Evolutionary conservation across 2,888 invertebrate genomes (phyloP), one percentile per base, ranked within the genome.

Genomic region (Thalpophila matura): DNA sequence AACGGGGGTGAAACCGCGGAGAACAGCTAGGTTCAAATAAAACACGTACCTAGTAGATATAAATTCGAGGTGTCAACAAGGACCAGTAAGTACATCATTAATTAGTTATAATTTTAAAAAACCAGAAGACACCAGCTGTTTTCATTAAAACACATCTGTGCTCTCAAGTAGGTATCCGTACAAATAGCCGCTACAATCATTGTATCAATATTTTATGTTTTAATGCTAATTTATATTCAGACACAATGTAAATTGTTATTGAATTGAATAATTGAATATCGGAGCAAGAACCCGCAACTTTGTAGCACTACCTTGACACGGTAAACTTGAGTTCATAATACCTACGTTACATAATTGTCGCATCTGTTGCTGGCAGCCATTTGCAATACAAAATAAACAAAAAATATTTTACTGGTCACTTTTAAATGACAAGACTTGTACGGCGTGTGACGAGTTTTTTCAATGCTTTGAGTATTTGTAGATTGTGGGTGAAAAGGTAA

Each of bases 221-320:
- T n/a, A n/a, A n/a, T n/a, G n/a, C n/a, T n/a, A n/a, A n/a, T n/a
- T n/a, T n/a, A n/a, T n/a, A n/a, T n/a, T n/a, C n/a, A n/a, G n/a
- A n/a, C n/a, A n/a, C n/a, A n/a, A n/a, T n/a, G n/a, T n/a, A n/a
- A n/a, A n/a, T n/a, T n/a, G n/a, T n/a, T n/a, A n/a, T n/a, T n/a
- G n/a, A n/a, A n/a, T n/a, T n/a, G n/a, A n/a, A n/a, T 37, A 46
- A 1, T 14, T 3, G 20, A 2, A 55, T 46, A n/a, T 20, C 29
- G 45, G 70, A 56, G 46, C 69, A 78, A 77, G 63, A 78, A 76
- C 70, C 82, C 63, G 74, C 79, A 79, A 86, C 86, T 79, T 51
- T 78, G 84, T 86, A 63, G 33, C 53, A 45, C 24, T 74, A 80
- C 86, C 86, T 86, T 86, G 86, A 85, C 86, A 84, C 75, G 60